Evolutionary conservation across 2,113 vertebrate species (phyloP).

Genomic region (Ophiodon elongatus): DNA sequence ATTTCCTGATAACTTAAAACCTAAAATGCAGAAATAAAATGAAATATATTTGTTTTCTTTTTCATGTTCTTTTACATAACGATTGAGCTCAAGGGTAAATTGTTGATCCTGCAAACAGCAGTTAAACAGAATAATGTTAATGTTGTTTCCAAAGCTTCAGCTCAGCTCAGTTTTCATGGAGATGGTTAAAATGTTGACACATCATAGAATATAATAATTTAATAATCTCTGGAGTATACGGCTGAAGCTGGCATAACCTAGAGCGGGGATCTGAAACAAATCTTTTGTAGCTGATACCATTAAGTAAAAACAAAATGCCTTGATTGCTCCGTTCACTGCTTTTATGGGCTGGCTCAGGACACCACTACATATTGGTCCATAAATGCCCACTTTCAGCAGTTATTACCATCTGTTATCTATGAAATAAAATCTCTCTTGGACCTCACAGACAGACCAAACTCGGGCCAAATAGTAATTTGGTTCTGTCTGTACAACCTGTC

Average conservation of each 20-base stretch:
- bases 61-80: neutral
- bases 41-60: neutral
- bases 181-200: neutral
- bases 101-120: neutral
- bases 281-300: neutral
- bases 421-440: conserved; percentile 38
- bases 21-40: neutral
- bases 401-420: conserved; percentile 53
- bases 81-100: neutral
- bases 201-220: neutral
- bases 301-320: conserved; percentile 4
- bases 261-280: conserved; percentile 2
- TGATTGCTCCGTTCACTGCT: conserved; percentile 7
- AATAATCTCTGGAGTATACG: neutral
- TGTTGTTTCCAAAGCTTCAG: neutral
- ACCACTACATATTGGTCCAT: conserved; percentile 20
- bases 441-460: conserved; percentile 14
- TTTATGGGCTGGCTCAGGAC: conserved; percentile 23
- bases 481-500: conserved; percentile 40
- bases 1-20: neutral
- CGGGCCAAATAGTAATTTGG: conserved; percentile 51
- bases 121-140: neutral
- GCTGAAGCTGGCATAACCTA: neutral
- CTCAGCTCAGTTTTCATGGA: neutral
- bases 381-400: conserved; percentile 51